Percentiles rank a stretch among this genome's conserved stretches.
Conservation (phyloP, 2,888 invertebrate species). For the Pollenia griseotomentosa region DNA sequence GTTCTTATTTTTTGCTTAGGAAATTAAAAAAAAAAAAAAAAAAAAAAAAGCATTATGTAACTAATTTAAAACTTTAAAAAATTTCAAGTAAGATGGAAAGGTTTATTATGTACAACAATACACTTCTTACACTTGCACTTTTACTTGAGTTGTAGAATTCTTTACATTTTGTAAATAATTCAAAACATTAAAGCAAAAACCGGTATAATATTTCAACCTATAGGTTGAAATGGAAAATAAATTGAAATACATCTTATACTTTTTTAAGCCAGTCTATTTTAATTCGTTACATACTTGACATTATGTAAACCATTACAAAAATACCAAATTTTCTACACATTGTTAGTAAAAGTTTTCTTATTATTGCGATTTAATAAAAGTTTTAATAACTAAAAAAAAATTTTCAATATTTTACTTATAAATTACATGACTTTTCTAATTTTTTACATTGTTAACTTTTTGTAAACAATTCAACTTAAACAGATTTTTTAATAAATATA, state of each 20-base stretch:
- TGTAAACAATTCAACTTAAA: no score
- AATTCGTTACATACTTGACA: background rate
- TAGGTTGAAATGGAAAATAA: no score
- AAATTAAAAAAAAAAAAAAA: no score
- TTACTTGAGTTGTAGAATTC: background rate
- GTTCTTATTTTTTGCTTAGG: background rate
- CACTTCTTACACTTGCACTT: background rate
- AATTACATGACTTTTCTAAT: no score
- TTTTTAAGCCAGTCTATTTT: background rate
- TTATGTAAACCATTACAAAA: background rate
- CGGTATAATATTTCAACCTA: no score
- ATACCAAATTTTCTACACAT: no score
- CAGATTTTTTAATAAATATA: no score
- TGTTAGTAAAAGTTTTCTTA: background rate
- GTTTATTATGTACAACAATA: background rate
- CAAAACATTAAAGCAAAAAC: no score
- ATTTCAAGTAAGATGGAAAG: background rate
- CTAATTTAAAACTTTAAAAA: background rate
- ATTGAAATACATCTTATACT: background rate
- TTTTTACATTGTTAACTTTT: no score
- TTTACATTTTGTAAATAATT: slow-evolving; percentile 4
- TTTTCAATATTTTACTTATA: no score
- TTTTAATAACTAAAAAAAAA: no score
- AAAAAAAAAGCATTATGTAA: no score
- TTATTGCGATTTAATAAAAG: background rate